Conservation (phyloP, 2,797 vertebrate species). For the Hirundo rustica region DNA sequence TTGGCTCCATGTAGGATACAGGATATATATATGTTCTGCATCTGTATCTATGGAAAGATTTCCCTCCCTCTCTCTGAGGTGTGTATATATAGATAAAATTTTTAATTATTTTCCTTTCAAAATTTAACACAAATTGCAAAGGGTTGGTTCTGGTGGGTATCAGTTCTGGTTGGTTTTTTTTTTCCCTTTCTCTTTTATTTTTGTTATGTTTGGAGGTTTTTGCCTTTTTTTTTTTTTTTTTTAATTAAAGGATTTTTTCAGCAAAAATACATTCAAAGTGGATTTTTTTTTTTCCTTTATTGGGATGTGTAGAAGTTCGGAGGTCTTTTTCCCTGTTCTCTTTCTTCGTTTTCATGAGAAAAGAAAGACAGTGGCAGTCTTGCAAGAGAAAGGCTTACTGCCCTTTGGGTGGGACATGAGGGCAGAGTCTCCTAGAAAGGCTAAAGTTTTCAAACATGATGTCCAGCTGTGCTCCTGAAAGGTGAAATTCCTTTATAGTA, state of each 20-base stretch:
- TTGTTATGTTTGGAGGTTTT: background rate
- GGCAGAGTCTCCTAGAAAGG: background rate
- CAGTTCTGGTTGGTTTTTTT: background rate
- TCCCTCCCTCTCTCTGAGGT: background rate
- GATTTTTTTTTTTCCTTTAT: background rate
- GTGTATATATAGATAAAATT: background rate
- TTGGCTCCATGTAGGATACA: background rate
- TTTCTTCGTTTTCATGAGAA: background rate
- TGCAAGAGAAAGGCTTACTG: background rate
- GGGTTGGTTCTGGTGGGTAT: background rate
- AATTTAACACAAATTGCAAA: background rate
- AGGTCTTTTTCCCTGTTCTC: fast-evolving
- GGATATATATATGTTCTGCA: background rate
- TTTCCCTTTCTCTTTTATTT: background rate
- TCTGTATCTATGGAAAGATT: background rate
- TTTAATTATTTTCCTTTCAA: background rate
- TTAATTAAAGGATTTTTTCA: background rate
- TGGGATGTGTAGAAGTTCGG: background rate
- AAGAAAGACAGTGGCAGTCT: background rate
- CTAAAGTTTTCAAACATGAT: background rate
- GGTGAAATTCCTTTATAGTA: background rate
- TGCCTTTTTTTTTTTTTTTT: background rate
- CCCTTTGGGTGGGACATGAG: background rate
- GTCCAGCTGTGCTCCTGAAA: background rate
- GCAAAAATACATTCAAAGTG: background rate